A percentile compares a stretch with the other conserved stretches of the same genome.
These are phyloP conservation scores for Sisor rabdophorus DNA, from an alignment of 2,113 vertebrate genomes.

Conservation along the genomic window DNA sequence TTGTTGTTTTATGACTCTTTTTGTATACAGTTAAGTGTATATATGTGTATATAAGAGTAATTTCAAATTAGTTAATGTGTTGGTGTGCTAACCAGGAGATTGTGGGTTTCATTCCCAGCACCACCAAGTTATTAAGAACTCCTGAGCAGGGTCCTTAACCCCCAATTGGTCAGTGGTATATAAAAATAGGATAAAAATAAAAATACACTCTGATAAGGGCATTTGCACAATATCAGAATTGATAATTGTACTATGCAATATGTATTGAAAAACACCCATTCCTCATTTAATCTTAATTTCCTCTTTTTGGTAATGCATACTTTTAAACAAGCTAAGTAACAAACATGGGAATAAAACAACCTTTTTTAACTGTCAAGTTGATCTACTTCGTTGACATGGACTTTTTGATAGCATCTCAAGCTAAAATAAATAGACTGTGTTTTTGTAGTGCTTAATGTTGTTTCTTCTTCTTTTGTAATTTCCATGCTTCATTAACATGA, in stretches of 20 bases:
- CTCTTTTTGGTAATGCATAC: background rate
- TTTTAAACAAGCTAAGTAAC: background rate
- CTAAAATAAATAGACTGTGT: slow-evolving; percentile 31
- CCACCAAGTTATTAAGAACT: no score
- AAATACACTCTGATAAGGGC: no score
- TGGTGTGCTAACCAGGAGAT: no score
- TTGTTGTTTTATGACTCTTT: no score
- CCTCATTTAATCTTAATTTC: background rate
- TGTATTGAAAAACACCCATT: background rate
- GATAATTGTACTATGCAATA: background rate
- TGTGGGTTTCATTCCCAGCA: no score
- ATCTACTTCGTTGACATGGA: slow-evolving; percentile 23
- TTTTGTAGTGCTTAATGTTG: slow-evolving; percentile 49
- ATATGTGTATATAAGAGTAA: no score
- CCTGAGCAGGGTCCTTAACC: no score
- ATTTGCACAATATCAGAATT: no score
- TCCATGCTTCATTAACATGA: slow-evolving; percentile 68
- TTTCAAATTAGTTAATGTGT: no score
- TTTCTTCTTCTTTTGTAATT: slow-evolving; percentile 66
- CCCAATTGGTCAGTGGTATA: no score
- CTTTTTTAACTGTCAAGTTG: background rate
- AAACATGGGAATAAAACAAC: background rate
- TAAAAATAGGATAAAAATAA: no score
- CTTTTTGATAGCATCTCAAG: slow-evolving; percentile 37
- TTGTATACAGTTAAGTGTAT: no score